Base-by-base conservation (phyloP, 1,140 invertebrate species). In the Acromyrmex echinatior region DNA sequence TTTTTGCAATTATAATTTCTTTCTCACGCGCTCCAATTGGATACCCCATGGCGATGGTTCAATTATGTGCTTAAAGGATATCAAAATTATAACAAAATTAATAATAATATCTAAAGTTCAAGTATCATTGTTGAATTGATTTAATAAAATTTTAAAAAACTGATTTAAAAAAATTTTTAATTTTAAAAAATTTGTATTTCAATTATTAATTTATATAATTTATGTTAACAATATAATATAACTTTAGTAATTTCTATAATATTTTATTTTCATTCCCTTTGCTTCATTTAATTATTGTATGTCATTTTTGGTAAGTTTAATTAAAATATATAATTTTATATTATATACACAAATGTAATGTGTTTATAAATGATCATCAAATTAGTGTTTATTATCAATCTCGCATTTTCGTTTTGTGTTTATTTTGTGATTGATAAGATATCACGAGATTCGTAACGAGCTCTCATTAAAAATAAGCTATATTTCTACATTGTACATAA, bases 1-100 rank as follows among this genome's bases (percentile, higher is more conserved):
- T 88, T 65, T 87, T 73, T 87, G 85, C 86, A 66, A 84, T 56
- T 39, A 87, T 88, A 87, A 88, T 79, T 87, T 56, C 73, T 76
- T 88, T 87, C 87, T 88, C 65, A 71, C 66, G 31, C n/a, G 10
- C 6, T 51, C 7, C 18, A 60, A 21, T n/a, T 63, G 35, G 18
- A 49, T 31, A 60, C 25, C 25, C 25, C 5, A 51, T 45, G 39
- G 31, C 31, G 31, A 35, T 35, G 5, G 6, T 35, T 35, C 31
- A 35, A 35, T 35, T 35, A 35, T 35, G 6, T 35, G 31, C 31
- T 35, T 7, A 35, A 6, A 5, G 16, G 14, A 68, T 39, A 63
- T 80, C 49, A 53, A 73, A 28, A 14, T 28, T 31, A 53, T 9
- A 53, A 53, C 7, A 31, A 45, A 45, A 45, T 73, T 53, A 18